Conservation (phyloP, 2,888 invertebrate species). For the Epiblema foenella region DNA sequence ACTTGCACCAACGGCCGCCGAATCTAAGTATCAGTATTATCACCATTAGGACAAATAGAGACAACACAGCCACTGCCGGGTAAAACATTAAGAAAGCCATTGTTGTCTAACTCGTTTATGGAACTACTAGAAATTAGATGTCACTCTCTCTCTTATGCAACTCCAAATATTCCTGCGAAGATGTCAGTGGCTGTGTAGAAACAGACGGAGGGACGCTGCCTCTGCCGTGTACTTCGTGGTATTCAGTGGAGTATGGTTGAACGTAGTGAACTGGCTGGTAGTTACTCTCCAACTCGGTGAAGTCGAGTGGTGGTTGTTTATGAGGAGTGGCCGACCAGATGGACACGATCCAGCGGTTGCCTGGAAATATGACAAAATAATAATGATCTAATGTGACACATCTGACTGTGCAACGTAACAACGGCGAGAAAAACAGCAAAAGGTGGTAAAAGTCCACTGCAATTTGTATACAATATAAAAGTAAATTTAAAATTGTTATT, state of each 20-base stretch:
- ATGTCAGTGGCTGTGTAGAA: constrained; percentile 73
- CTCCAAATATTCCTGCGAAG: constrained; percentile 85
- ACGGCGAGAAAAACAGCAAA: no score
- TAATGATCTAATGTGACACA: no score
- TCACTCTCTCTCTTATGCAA: constrained; percentile 92
- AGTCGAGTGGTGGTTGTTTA: constrained; percentile 92
- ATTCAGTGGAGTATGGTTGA: constrained; percentile 62
- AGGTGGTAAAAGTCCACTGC: no score
- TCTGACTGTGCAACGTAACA: no score
- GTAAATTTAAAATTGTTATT: no score
- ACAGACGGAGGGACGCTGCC: constrained; percentile 66
- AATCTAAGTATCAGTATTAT: constrained; percentile 91
- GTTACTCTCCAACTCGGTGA: constrained; percentile 88
- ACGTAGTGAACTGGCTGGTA: constrained; percentile 64
- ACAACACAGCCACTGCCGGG: constrained; percentile 90
- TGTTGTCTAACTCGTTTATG: neutral
- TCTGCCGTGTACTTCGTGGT: constrained; percentile 59
- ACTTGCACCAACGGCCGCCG: constrained; percentile 89
- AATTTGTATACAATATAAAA: no score
- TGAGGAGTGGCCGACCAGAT: constrained; percentile 94
- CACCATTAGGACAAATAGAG: constrained; percentile 89
- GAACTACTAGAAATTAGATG: constrained; percentile 84
- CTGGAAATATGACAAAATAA: constrained; percentile 68
- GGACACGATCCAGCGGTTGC: constrained; percentile 93
- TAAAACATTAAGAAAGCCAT: constrained; percentile 91